Conservation (phyloP, 2,797 vertebrate species). For the Clarias platycephalus region DNA sequence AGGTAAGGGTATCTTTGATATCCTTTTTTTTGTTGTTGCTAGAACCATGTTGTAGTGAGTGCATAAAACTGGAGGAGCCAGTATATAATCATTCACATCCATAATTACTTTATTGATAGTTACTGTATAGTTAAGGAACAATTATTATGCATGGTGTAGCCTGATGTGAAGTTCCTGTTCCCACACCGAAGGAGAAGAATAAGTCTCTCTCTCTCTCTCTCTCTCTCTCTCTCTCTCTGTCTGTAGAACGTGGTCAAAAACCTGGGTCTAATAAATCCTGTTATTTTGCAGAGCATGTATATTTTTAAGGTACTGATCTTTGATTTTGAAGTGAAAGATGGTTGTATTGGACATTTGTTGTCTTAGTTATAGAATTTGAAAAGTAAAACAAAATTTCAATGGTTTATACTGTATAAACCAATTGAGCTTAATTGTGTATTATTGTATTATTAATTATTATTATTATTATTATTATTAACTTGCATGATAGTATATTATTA, state of each 20-base stretch:
- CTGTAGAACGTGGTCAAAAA: conserved; percentile 79
- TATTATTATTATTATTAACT: neutral
- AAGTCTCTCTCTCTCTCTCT: conserved; percentile 12
- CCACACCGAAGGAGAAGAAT: neutral
- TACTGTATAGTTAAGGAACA: neutral
- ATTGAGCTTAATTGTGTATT: neutral
- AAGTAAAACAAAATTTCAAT: neutral
- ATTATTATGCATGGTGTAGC: neutral
- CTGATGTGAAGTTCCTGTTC: neutral
- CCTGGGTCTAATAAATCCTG: conserved; percentile 80
- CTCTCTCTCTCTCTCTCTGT: conserved; percentile 18
- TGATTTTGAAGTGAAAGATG: neutral
- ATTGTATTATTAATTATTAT: neutral
- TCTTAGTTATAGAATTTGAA: neutral
- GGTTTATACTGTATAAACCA: neutral
- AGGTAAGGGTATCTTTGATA: conserved; percentile 75
- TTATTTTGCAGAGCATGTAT: conserved; percentile 95
- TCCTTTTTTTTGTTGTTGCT: neutral
- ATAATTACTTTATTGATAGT: neutral
- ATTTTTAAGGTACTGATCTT: conserved; percentile 92
- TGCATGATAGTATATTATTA: neutral
- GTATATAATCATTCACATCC: neutral
- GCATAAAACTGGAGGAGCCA: neutral
- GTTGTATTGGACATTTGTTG: neutral
- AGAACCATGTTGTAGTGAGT: neutral